Conservation (phyloP, 2,797 vertebrate species). For the Brotula barbata region DNA sequence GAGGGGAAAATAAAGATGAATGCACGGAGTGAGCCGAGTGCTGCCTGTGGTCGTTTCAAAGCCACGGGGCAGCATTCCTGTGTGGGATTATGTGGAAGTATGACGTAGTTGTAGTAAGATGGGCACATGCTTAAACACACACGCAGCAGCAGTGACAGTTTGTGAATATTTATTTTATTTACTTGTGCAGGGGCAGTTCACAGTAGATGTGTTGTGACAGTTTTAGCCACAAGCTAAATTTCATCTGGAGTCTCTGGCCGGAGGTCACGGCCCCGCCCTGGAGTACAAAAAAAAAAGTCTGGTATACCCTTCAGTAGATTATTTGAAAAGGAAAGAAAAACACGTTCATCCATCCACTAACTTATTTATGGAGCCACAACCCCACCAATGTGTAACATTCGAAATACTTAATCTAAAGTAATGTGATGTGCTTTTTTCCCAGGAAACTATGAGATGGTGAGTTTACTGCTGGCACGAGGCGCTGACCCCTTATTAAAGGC, state of each 20-base stretch:
- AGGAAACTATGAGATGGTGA: constrained; percentile 99
- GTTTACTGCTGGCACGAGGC: constrained; percentile 87
- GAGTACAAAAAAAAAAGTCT: no score
- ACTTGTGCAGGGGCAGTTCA: no score
- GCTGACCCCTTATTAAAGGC: constrained; percentile 91
- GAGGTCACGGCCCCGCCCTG: no score
- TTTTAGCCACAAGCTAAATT: no score
- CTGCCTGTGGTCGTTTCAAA: constrained; percentile 59
- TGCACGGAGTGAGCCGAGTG: constrained; percentile 33
- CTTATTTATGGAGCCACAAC: no score
- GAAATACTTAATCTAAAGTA: no score
- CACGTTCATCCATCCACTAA: no score
- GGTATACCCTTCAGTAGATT: no score
- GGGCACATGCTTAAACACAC: constrained; percentile 13
- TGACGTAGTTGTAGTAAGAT: constrained; percentile 57
- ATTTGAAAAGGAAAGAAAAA: no score
- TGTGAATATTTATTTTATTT: constrained; percentile 31
- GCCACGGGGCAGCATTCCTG: constrained; percentile 60
- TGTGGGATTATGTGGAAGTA: constrained; percentile 57
- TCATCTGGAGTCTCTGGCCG: no score
- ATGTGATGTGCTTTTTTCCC: constrained; percentile 22
- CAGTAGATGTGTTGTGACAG: no score
- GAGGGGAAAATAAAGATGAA: constrained; percentile 43
- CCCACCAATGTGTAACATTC: no score
- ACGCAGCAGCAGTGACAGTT: constrained; percentile 29